Percentiles rank a stretch among this genome's conserved stretches.
Conservation (phyloP, 2,797 vertebrate species). For the Coregonus ussuriensis region DNA sequence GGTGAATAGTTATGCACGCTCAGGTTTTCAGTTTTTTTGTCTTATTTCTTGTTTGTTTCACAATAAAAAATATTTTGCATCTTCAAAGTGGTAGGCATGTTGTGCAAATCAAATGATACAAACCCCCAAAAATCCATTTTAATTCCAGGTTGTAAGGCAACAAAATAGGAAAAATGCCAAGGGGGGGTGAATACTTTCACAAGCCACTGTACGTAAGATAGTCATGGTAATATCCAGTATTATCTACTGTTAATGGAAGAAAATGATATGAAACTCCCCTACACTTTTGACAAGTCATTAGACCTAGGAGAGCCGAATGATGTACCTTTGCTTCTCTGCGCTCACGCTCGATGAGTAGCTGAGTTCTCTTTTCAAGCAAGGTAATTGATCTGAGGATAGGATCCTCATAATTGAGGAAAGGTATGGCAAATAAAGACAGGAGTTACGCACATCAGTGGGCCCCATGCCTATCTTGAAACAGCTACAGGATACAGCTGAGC, state of each 20-base stretch:
- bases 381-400: constrained; percentile 1
- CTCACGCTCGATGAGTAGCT: not conserved
- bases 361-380: not conserved
- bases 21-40: too few relatives aligned
- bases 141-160: too few relatives aligned
- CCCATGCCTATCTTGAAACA: constrained; percentile 1
- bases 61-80: too few relatives aligned
- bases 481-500: not conserved
- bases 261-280: not conserved
- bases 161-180: too few relatives aligned
- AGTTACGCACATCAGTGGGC: constrained; percentile 9
- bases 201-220: not conserved
- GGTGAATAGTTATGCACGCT: too few relatives aligned
- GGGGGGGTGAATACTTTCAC: too few relatives aligned
- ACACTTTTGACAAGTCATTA: not conserved
- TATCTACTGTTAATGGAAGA: not conserved
- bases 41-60: too few relatives aligned
- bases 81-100: too few relatives aligned
- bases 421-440: constrained; percentile 13
- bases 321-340: not conserved
- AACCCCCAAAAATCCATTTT: too few relatives aligned
- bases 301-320: not conserved
- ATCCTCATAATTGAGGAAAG: constrained; percentile 17
- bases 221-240: not conserved
- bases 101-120: too few relatives aligned